Conservation (phyloP, 2,113 vertebrate species). For the Euleptes europaea region DNA sequence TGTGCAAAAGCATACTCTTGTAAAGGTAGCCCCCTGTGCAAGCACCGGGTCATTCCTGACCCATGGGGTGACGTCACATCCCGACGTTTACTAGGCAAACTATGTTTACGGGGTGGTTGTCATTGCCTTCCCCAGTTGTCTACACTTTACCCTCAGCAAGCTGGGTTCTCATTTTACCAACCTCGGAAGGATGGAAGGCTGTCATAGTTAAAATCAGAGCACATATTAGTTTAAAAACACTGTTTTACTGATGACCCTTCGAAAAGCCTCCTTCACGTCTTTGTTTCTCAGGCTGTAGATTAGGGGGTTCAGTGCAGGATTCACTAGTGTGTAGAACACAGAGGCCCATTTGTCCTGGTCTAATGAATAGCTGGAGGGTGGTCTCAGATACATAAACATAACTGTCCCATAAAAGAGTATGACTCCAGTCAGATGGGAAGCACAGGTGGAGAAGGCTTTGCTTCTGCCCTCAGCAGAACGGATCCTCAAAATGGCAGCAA, state of each 20-base stretch:
- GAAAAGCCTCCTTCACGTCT: slow-evolving; percentile 46
- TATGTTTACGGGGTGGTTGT: too few species aligned
- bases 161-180: too few species aligned
- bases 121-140: too few species aligned
- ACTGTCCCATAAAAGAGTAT: slow-evolving; percentile 32
- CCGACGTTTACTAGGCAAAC: too few species aligned
- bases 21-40: too few species aligned
- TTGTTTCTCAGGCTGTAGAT: slow-evolving; percentile 58
- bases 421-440: slow-evolving; percentile 49
- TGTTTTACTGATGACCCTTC: slow-evolving; percentile 28
- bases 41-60: too few species aligned
- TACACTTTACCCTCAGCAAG: too few species aligned
- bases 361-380: background rate
- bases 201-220: background rate
- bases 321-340: slow-evolving; percentile 48
- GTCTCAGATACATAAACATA: background rate
- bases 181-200: too few species aligned
- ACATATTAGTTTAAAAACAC: background rate
- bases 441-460: slow-evolving; percentile 61
- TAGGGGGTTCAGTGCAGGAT: slow-evolving; percentile 47
- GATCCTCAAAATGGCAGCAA: slow-evolving; percentile 43
- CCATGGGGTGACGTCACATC: too few species aligned
- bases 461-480: background rate
- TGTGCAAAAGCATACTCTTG: too few species aligned
- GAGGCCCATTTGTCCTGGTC: background rate